Evolutionary conservation across 2,113 vertebrate genomes (phyloP).

Genomic region (Notarius quadriscutis): DNA sequence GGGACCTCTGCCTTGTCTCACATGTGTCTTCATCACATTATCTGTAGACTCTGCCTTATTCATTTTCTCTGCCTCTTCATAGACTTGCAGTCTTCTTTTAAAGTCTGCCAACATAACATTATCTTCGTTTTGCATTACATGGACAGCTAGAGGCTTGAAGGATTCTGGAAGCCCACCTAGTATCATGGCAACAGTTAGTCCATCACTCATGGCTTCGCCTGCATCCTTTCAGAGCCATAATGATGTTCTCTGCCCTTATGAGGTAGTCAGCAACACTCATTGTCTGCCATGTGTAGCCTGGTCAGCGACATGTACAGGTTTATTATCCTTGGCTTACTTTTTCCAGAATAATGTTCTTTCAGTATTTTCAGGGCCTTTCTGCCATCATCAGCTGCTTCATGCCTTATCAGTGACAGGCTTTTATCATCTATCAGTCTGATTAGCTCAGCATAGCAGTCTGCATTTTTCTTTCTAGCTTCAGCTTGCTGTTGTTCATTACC

Average conservation of each 20-base stretch:
- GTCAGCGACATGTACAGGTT: too few species aligned
- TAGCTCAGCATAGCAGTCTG: background rate
- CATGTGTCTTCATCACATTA: constrained; percentile 43
- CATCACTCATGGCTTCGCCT: too few species aligned
- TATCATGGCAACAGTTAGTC: background rate
- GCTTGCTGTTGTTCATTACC: background rate
- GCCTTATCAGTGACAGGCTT: constrained; percentile 7
- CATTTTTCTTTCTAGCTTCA: constrained; percentile 23
- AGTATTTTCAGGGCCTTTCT: background rate
- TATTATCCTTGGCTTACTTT: too few species aligned
- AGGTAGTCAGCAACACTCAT: too few species aligned
- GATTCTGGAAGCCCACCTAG: background rate
- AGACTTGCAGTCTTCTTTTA: constrained; percentile 27
- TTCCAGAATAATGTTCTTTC: too few species aligned
- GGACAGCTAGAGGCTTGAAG: constrained; percentile 23
- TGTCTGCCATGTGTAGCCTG: too few species aligned
- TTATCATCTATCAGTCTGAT: constrained; percentile 13
- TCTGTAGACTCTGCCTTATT: constrained; percentile 15
- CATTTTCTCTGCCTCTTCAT: constrained; percentile 39
- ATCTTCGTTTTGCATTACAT: constrained; percentile 37
- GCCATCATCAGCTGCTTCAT: constrained; percentile 36
- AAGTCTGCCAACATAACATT: background rate
- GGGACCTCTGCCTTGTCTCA: background rate
- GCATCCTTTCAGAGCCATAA: too few species aligned
- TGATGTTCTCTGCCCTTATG: too few species aligned